These are phyloP conservation scores for Syrphus vitripennis DNA, from an alignment of 2,888 invertebrate species.

Conservation along the genomic window DNA sequence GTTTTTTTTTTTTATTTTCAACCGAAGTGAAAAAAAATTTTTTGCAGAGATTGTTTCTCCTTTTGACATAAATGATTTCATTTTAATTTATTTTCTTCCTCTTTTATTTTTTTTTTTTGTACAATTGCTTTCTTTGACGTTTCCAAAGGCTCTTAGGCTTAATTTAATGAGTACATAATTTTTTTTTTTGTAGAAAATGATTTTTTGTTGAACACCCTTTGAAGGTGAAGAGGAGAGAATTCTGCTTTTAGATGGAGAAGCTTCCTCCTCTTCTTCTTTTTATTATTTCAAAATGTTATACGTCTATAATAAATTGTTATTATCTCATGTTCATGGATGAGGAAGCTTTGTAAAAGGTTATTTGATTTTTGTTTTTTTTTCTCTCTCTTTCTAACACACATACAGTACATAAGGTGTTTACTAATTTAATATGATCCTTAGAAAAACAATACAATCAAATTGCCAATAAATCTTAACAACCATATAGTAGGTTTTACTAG, in stretches of 20 bases:
- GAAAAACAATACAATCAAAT: background rate
- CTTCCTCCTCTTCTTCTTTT: background rate
- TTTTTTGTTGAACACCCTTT: background rate
- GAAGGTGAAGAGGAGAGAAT: background rate
- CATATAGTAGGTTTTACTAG: background rate
- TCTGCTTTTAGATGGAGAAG: background rate
- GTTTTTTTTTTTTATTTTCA: background rate
- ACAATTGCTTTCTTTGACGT: constrained; percentile 4
- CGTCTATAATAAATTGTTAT: constrained; percentile 5
- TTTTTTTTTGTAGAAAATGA: background rate
- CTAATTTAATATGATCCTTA: background rate
- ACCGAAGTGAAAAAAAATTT: background rate
- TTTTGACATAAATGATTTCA: constrained; percentile 26
- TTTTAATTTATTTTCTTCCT: constrained; percentile 10
- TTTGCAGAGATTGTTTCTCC: background rate
- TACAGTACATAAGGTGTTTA: background rate
- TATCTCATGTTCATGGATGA: constrained; percentile 5
- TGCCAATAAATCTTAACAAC: background rate
- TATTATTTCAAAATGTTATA: background rate
- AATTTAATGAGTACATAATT: constrained; percentile 4
- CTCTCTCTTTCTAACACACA: no score
- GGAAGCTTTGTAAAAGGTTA: constrained; percentile 3
- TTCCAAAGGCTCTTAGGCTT: constrained; percentile 1
- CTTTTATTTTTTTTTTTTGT: background rate
- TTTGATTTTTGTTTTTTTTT: background rate